Evolutionary conservation across 2,888 invertebrate species (phyloP), one percentile per base, ranked within the genome.

Genomic region (Epinotia nisella): DNA sequence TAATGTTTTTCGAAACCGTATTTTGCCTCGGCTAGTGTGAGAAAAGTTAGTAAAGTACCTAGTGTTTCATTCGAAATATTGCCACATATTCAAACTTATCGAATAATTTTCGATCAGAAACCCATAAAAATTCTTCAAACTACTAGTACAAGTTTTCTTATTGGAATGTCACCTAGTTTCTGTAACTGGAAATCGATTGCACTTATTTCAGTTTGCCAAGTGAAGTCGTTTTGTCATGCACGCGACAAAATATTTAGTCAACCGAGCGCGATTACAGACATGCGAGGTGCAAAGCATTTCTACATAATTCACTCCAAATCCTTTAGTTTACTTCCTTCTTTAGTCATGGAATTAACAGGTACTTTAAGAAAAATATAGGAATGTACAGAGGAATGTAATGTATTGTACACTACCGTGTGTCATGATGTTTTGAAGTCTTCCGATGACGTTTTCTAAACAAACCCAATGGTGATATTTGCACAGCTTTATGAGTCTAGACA

Each of bases 191-290:
- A 73, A 73, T 73, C 73, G 69, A 74, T 66, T 61, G 51, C 58
- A 69, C 82, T 83, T 86, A 84, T 83, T 85, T 84, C 79, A 82
- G 80, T 80, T 78, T 80, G 78, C 81, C 80, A 79, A 77, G 81
- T 80, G 78, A 81, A 83, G 81, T 84, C 82, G 81, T 82, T 81
- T 83, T 82, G 80, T 83, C 80, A 75, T 78, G 84, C 89, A 90
- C 89, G 90, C 89, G 86, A 90, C 89, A 82, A 85, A 86, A 87
- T 88, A 87, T 87, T 89, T 87, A 86, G 86, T 84, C 80, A 84
- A 83, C 79, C 79, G 80, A 80, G 78, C 76, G 78, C 81, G 85
- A 88, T 87, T 87, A 85, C 78, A 75, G 81, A 80, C 88, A 87
- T 88, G 88, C 88, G 78, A 87, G 79, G 78, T 81, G 78, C 79